Evolutionary conservation across 2,888 invertebrate genomes (phyloP).

Genomic region (Steinernema carpocapsae): DNA sequence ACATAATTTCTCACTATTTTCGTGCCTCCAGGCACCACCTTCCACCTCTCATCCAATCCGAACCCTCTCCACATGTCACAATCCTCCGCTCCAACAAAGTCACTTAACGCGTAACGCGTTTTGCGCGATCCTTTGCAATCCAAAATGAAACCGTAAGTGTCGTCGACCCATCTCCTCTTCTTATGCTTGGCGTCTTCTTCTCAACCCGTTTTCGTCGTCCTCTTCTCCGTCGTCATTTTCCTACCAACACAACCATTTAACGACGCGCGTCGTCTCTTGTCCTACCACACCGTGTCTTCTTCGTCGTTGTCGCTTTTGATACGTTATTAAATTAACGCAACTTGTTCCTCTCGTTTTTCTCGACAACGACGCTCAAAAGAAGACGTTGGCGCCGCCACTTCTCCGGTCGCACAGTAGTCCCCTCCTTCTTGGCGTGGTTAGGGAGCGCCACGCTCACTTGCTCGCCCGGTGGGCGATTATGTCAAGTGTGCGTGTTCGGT

Average conservation of each 20-base stretch:
- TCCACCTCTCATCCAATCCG: neutral
- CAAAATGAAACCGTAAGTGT: conserved; percentile 34
- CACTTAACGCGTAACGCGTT: conserved; percentile 22
- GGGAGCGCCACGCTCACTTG: neutral
- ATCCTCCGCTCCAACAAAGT: conserved; percentile 5
- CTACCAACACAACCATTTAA: neutral
- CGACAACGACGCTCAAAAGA: neutral
- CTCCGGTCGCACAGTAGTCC: conserved; percentile 34
- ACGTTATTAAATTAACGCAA: conserved; percentile 35
- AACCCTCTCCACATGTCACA: conserved; percentile 8
- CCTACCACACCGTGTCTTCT: neutral
- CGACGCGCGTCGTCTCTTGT: neutral
- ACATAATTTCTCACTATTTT: too few species aligned
- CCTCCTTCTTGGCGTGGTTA: too few species aligned
- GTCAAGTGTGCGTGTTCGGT: conserved; percentile 35
- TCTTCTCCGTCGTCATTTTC: neutral
- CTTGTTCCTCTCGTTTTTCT: conserved; percentile 34
- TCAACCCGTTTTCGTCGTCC: conserved; percentile 10
- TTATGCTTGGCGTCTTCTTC: neutral
- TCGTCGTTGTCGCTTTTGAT: conserved; percentile 27
- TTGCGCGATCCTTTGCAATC: conserved; percentile 33
- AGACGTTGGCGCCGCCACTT: conserved; percentile 8
- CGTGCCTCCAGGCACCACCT: too few species aligned
- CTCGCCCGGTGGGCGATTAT: conserved; percentile 25
- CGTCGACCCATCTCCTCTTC: conserved; percentile 16